Evolutionary conservation across 2,113 vertebrate genomes (phyloP), one percentile per base, ranked within the genome.

Genomic region (Rhabdornis inornatus): DNA sequence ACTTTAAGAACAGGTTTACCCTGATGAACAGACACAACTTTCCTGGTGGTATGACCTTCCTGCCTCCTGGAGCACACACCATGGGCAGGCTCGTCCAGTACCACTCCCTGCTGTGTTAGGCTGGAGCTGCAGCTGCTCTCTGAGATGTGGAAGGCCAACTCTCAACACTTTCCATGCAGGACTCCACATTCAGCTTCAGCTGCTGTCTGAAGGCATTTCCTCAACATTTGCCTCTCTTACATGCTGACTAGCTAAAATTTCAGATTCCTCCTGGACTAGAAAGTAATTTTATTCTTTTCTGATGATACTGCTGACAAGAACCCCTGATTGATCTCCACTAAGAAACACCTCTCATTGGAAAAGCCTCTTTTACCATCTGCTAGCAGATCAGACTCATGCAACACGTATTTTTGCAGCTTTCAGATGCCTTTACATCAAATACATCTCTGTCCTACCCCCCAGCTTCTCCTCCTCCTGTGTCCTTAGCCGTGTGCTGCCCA

Each of bases 71-170:
- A 40, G 24, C 20, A 59, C 0, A 8, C 23, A 57, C 20, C 52
- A 18, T 0, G 0, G 3, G 5, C 31, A 60, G 19, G 11, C n/a
- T 81, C 0, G 0, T 16, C 31, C 37, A 68, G 63, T 2, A 47
- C 50, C 11, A 31, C 19, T 70, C n/a, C 23, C 33, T 1, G 0
- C 23, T 14, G 3, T 2, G 12, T 7, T 15, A 22, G 24, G 15
- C 18, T 3, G 3, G 28, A 44, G 37, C 17, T 49, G 12, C 0
- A 0, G 28, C 3, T 39, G 27, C 33, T 71, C 39, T 12, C 64
- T 0, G 2, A 63, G 15, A 2, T 2, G 4, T 7, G n/a, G 37
- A 65, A 63, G 35, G 30, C 2, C 8, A 83, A 3, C 4, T 25
- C 25, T 30, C 42, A 53, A 15, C 5, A 25, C 27, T 64, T 60